A percentile compares a stretch with the other conserved stretches of the same genome.
These are phyloP conservation scores for Lophius piscatorius DNA, from an alignment of 2,113 vertebrate species.

Conservation along the genomic window DNA sequence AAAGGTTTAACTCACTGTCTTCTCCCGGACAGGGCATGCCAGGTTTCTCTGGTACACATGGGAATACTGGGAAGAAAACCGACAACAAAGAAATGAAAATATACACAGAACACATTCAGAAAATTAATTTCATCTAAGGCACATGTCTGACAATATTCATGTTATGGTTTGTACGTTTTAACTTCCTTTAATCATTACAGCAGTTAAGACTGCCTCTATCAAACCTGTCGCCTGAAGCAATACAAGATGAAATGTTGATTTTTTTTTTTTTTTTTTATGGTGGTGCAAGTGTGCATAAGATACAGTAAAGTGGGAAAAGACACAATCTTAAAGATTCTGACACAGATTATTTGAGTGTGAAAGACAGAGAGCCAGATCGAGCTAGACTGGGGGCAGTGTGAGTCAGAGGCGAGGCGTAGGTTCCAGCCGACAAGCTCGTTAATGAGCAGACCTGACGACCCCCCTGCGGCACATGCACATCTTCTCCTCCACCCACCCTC, in stretches of 20 bases:
- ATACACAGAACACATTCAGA: background rate
- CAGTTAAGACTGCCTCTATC: slow-evolving; percentile 14
- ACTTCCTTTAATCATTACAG: slow-evolving; percentile 1
- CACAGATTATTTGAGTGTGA: background rate
- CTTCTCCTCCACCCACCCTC: slow-evolving; percentile 10
- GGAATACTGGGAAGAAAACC: slow-evolving; percentile 87
- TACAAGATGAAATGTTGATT: background rate
- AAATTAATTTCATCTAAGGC: background rate
- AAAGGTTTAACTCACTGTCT: slow-evolving; percentile 87
- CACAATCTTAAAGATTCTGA: background rate
- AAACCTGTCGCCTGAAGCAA: background rate
- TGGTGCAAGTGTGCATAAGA: background rate
- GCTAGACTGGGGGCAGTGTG: slow-evolving; percentile 42
- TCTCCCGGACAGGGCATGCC: slow-evolving; percentile 98
- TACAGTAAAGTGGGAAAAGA: slow-evolving; percentile 1
- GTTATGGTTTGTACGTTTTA: background rate
- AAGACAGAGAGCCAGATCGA: background rate
- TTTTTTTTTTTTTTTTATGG: slow-evolving; percentile 3
- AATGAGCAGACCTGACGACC: slow-evolving; percentile 54
- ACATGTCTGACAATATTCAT: background rate
- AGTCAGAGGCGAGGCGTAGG: slow-evolving; percentile 62
- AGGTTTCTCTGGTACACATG: slow-evolving; percentile 93
- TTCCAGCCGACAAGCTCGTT: slow-evolving; percentile 48
- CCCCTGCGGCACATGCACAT: slow-evolving; percentile 24
- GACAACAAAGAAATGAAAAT: slow-evolving; percentile 20